A percentile compares a stretch with the other conserved stretches of the same genome.
Evolutionary conservation across 2,797 vertebrate species (phyloP).

Genomic region (Podargus strigoides): DNA sequence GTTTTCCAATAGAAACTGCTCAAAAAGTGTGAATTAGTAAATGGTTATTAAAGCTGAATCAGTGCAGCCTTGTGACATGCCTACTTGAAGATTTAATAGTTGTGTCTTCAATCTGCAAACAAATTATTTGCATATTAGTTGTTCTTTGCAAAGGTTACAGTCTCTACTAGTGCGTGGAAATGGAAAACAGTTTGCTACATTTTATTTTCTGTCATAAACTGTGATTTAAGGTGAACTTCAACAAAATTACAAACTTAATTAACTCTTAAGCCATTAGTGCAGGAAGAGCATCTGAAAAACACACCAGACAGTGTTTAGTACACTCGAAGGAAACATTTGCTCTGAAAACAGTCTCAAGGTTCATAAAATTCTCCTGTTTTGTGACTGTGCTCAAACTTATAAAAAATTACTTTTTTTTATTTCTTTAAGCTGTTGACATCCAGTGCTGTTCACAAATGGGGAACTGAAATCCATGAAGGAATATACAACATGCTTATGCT

Average conservation of each 20-base stretch:
- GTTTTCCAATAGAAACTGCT: not conserved
- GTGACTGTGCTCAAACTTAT: not conserved
- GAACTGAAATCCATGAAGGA: slow-evolving; percentile 97
- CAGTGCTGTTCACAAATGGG: slow-evolving; percentile 98
- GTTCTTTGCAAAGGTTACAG: slow-evolving; percentile 10
- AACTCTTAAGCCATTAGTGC: not conserved
- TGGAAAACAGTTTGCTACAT: not conserved
- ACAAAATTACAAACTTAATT: not conserved
- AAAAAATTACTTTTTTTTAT: not conserved
- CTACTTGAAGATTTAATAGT: not conserved
- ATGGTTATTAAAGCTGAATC: slow-evolving; percentile 19
- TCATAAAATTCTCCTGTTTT: not conserved
- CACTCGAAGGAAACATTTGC: not conserved
- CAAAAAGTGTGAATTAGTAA: not conserved
- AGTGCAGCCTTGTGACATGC: not conserved
- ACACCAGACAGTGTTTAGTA: not conserved
- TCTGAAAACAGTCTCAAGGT: not conserved
- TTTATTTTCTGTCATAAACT: not conserved
- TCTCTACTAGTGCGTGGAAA: not conserved
- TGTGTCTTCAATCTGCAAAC: not conserved
- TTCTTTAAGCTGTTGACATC: slow-evolving; percentile 88
- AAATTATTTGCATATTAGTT: not conserved
- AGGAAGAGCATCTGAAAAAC: not conserved
- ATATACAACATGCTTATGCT: slow-evolving; percentile 99
- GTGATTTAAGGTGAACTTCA: slow-evolving; percentile 12